Conservation (phyloP, 2,797 vertebrate genomes). For the Mormyrops attenuatus region DNA sequence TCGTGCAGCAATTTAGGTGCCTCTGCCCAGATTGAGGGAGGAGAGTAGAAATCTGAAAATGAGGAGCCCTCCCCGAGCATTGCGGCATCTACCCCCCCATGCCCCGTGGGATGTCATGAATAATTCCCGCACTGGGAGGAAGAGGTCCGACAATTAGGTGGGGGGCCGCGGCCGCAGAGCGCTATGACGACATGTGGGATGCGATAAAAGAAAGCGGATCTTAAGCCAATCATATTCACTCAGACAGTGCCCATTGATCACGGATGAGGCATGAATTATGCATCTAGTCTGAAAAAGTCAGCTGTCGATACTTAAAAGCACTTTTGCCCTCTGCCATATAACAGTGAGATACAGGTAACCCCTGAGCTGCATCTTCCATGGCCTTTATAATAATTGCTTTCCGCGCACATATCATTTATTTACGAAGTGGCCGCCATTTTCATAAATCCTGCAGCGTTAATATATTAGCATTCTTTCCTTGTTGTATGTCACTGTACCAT, state of each 20-base stretch:
- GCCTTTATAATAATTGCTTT: slow-evolving; percentile 33
- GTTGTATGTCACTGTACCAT: slow-evolving; percentile 32
- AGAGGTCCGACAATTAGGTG: not conserved
- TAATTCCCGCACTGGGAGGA: slow-evolving; percentile 34
- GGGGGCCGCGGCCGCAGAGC: slow-evolving; percentile 19
- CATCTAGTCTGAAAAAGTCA: slow-evolving; percentile 51
- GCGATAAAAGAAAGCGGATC: slow-evolving; percentile 37
- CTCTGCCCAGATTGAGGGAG: not conserved
- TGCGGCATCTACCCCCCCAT: not conserved
- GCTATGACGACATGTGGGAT: slow-evolving; percentile 13
- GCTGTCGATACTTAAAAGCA: slow-evolving; percentile 65
- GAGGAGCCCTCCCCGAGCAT: not conserved
- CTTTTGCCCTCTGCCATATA: slow-evolving; percentile 50
- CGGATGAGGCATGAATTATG: slow-evolving; percentile 62
- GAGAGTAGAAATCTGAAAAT: not conserved
- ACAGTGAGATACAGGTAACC: slow-evolving; percentile 40
- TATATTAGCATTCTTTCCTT: slow-evolving; percentile 36
- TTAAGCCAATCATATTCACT: slow-evolving; percentile 36
- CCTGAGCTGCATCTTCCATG: slow-evolving; percentile 32
- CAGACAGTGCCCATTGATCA: slow-evolving; percentile 44
- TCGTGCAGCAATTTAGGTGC: not conserved
- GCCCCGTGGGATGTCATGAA: slow-evolving; percentile 27
- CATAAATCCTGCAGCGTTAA: slow-evolving; percentile 36
- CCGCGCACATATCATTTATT: slow-evolving; percentile 40
- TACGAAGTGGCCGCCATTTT: slow-evolving; percentile 37